Percentiles rank a stretch among this genome's conserved stretches.
These are phyloP conservation scores for Alsophila aescularia DNA, from an alignment of 2,888 invertebrate genomes.

Conservation along the genomic window DNA sequence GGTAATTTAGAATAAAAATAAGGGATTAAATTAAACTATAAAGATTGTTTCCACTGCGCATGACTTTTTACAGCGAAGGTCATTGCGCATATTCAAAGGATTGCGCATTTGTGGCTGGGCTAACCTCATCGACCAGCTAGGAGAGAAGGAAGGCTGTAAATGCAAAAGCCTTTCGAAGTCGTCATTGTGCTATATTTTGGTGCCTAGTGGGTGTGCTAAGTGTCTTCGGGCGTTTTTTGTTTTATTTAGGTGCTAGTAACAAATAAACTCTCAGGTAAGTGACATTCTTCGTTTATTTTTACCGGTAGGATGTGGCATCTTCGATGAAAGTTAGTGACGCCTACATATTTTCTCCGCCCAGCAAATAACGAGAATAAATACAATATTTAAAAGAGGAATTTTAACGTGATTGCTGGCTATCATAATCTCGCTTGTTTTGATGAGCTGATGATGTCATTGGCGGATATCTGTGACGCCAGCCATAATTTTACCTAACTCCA, in stretches of 20 bases:
- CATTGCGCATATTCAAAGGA: constrained; percentile 83
- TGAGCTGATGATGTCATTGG: constrained; percentile 59
- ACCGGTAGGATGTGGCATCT: constrained; percentile 24
- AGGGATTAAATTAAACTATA: neutral
- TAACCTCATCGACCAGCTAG: constrained; percentile 78
- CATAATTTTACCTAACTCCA: too few species aligned
- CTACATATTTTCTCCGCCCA: constrained; percentile 24
- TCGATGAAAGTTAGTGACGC: neutral
- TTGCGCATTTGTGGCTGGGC: constrained; percentile 72
- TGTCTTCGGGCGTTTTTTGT: constrained; percentile 64
- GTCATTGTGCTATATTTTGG: constrained; percentile 74
- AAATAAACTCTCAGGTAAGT: constrained; percentile 67
- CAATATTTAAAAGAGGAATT: neutral
- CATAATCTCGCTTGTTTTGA: constrained; percentile 7
- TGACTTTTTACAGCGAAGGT: constrained; percentile 68
- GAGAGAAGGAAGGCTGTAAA: constrained; percentile 57
- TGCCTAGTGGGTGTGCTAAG: constrained; percentile 76
- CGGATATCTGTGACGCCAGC: constrained; percentile 45
- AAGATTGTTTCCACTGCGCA: constrained; percentile 58
- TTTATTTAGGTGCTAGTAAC: constrained; percentile 62
- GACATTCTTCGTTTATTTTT: constrained; percentile 37
- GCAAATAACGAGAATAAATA: neutral
- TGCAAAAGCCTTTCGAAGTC: constrained; percentile 65
- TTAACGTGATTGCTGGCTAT: neutral
- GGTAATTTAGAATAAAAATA: neutral